phyloP scores from a whole-genome alignment of 2,888 invertebrate species.

The Busseola fusca region DNA sequence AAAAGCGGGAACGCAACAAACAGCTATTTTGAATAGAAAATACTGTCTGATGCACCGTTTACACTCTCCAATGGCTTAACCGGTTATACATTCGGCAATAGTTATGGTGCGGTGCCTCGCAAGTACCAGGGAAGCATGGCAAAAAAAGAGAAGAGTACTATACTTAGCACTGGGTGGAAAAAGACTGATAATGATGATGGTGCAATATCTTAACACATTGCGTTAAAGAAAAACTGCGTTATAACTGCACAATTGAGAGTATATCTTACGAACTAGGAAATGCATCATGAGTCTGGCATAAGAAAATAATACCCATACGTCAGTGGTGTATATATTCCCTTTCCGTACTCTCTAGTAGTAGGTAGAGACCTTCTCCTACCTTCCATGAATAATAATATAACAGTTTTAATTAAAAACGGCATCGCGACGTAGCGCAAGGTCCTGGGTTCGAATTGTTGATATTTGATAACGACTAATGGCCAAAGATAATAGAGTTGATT shows the following conservation, averaged over 20 bases:
- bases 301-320: not conserved
- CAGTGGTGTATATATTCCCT: no score
- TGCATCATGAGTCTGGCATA: no score
- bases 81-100: not conserved
- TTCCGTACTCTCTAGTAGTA: no score
- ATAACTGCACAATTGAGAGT: not conserved
- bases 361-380: no score
- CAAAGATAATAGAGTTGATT: not conserved
- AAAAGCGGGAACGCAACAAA: conserved; percentile 17
- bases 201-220: not conserved
- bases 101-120: not conserved
- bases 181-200: not conserved
- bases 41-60: not conserved
- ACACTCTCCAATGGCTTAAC: not conserved
- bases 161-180: no score
- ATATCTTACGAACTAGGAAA: not conserved
- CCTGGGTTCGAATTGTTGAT: not conserved
- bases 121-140: not conserved
- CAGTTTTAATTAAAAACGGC: not conserved
- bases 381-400: not conserved
- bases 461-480: not conserved
- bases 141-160: not conserved
- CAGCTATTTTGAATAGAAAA: conserved; percentile 15
- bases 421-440: not conserved
- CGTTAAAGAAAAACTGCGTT: not conserved